Base-by-base conservation (phyloP, 2,888 invertebrate species). In the Philopedon plagiatum region DNA sequence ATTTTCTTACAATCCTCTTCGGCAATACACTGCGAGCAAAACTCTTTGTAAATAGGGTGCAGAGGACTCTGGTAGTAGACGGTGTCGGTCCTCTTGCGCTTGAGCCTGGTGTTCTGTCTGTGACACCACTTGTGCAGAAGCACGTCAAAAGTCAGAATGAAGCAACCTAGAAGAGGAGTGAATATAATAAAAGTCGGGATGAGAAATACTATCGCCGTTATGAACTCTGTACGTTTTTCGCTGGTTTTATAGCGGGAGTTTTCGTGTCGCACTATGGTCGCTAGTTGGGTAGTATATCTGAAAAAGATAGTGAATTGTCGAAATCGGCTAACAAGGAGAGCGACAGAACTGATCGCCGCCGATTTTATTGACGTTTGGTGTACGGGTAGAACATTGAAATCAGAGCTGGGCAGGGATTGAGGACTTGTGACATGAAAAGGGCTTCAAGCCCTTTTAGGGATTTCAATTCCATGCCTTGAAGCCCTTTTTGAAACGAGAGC, bases 1-100 rank as follows among this genome's bases (percentile, higher is more conserved):
- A 92, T 89, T 77, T 89, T 89, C 44, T 60, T 66, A 34, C 57
- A 34, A 9, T 67, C 63, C 26, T 68, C 72, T 26, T 73, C 75
- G n/a, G 51, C 62, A 4, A 54, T 39, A 49, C 75, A 75, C 9
- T 64, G 54, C 3, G 54, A 37, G 34, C 75, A 75, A 56, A 75
- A 73, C 44, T 75, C 75, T 19, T 68, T 73, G 39, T 58, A 64
- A 11, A 75, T 51, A 23, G 65, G 58, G 23, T 73, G 75, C 37
- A 75, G 37, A 0, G 75, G 75, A 29, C 73, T 75, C n/a, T 62
- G 66, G 54, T 75, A 75, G 41, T 71, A 75, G 5, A 73, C 64
- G 1, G 23, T 13, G n/a, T 54, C 32, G 13, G 69, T 51, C 4
- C 13, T 65, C 2, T 54, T 44, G 4, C 34, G 23, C 7, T 29